Evolutionary conservation across 2,888 invertebrate species (phyloP).

Genomic region (Nomada fabriciana): DNA sequence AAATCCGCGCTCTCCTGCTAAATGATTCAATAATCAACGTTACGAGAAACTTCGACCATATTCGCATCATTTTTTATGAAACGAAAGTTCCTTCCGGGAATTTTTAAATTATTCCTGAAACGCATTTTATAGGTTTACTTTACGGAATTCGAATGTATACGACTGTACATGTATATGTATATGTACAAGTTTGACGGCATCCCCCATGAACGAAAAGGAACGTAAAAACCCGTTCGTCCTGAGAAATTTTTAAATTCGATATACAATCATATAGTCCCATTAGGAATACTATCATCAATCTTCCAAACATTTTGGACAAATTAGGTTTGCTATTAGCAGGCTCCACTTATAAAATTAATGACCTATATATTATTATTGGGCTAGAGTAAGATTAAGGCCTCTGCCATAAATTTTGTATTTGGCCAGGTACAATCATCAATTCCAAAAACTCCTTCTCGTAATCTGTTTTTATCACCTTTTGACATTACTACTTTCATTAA

Average conservation of each 20-base stretch:
- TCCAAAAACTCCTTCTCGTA: background rate
- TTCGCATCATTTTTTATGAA: background rate
- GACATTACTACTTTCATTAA: slow-evolving; percentile 3
- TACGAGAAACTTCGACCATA: background rate
- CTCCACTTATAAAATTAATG: background rate
- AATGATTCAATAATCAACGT: slow-evolving; percentile 29
- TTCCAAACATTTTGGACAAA: background rate
- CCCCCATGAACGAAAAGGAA: background rate
- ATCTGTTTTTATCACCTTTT: slow-evolving; percentile 32
- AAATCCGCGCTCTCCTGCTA: slow-evolving; percentile 3
- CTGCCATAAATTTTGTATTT: slow-evolving; percentile 29
- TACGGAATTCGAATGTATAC: background rate
- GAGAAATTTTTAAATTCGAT: slow-evolving; percentile 10
- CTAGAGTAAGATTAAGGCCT: slow-evolving; percentile 16
- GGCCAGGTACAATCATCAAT: slow-evolving; percentile 20
- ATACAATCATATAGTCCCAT: slow-evolving; percentile 1
- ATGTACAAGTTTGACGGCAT: background rate
- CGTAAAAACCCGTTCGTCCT: slow-evolving; percentile 7
- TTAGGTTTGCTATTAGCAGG: background rate
- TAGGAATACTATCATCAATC: slow-evolving; percentile 1
- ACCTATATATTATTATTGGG: background rate
- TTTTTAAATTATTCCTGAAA: background rate
- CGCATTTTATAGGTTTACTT: background rate
- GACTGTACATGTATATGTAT: too few relatives aligned
- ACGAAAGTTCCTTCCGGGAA: background rate